Evolutionary conservation across 2,888 invertebrate genomes (phyloP).

Genomic region (Laothoe populi): DNA sequence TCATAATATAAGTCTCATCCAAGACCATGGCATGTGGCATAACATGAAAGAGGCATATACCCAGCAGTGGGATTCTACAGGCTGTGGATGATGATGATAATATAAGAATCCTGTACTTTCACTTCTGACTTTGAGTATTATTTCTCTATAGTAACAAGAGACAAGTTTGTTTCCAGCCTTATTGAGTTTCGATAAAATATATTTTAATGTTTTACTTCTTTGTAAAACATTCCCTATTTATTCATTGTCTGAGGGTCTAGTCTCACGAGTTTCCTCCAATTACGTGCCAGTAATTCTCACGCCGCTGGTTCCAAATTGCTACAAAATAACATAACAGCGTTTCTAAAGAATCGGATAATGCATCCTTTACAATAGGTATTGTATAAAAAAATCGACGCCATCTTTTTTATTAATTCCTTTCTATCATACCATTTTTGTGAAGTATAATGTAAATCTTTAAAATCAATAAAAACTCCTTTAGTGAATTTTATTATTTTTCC

Average conservation of each 20-base stretch:
- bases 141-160: no score
- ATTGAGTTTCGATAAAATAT: not conserved
- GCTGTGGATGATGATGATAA: no score
- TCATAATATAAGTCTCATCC: no score
- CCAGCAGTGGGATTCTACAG: no score
- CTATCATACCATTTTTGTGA: not conserved
- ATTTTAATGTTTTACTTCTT: not conserved
- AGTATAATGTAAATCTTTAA: not conserved
- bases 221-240: not conserved
- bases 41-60: no score
- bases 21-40: no score
- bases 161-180: not conserved
- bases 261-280: not conserved
- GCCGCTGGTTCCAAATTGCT: constrained; percentile 46
- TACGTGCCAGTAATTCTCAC: constrained; percentile 43
- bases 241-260: not conserved
- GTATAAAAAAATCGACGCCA: constrained; percentile 37
- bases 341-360: constrained; percentile 42
- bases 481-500: not conserved
- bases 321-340: constrained; percentile 47
- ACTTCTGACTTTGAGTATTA: no score
- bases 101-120: no score
- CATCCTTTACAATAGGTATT: constrained; percentile 37
- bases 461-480: not conserved
- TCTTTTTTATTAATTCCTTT: constrained; percentile 26